Percentiles rank a stretch among this genome's conserved stretches.
phyloP scores from a whole-genome alignment of 2,797 vertebrate species.

The Chromobotia macracanthus region DNA sequence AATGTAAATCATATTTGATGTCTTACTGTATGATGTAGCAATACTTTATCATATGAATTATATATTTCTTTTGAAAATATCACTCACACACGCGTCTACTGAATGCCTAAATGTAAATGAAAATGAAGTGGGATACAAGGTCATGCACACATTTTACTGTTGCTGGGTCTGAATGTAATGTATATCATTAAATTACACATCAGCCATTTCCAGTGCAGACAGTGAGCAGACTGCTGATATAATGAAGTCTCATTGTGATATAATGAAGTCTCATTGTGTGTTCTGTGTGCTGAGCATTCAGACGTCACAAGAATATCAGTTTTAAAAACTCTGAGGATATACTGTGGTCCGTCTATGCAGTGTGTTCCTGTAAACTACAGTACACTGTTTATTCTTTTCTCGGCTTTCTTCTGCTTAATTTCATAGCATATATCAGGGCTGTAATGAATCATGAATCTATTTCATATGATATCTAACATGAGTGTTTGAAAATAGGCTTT shows the following conservation, averaged over 20 bases:
- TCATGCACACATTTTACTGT: not conserved
- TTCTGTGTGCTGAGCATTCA: not conserved
- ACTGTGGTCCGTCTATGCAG: not conserved
- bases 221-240: not conserved
- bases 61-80: not conserved
- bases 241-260: not conserved
- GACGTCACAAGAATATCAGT: not conserved
- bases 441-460: constrained; percentile 5
- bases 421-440: constrained; percentile 3
- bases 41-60: not conserved
- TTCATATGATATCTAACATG: not conserved
- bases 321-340: not conserved
- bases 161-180: not conserved
- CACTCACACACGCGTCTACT: too few species aligned
- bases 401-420: not conserved
- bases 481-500: constrained; percentile 1
- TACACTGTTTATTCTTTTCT: not conserved
- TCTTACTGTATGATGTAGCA: not conserved
- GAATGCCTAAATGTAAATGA: too few species aligned
- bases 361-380: not conserved
- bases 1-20: not conserved
- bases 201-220: not conserved
- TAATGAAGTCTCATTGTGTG: not conserved
- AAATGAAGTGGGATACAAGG: not conserved
- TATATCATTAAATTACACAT: not conserved